These are phyloP conservation scores for Notospermus geniculatus DNA, from an alignment of 1,140 invertebrate genomes.

Conservation along the genomic window DNA sequence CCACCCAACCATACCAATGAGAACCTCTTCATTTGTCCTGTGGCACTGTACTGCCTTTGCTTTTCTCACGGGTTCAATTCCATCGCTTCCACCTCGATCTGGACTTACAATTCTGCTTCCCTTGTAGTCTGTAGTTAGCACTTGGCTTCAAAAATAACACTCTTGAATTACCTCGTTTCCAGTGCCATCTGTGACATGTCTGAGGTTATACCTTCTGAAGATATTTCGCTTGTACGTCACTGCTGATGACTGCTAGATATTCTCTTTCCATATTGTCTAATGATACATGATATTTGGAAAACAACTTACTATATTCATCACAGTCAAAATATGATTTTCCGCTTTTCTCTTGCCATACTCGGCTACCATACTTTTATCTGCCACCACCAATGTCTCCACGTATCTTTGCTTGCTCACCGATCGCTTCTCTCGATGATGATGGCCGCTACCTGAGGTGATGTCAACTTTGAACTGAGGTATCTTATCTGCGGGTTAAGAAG, in stretches of 20 bases:
- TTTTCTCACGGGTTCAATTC: not conserved
- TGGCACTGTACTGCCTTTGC: not conserved
- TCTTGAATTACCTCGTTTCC: not conserved
- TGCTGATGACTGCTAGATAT: no score
- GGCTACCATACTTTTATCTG: conserved; percentile 78
- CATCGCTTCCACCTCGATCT: no score
- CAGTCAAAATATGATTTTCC: conserved; percentile 81
- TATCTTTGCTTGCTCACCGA: conserved; percentile 59
- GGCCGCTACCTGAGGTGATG: not conserved
- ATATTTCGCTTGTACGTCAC: not conserved
- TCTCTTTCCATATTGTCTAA: not conserved
- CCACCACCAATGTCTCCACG: conserved; percentile 84
- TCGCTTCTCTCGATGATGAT: conserved; percentile 25
- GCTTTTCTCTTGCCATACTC: conserved; percentile 60
- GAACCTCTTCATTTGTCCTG: no score
- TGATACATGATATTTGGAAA: not conserved
- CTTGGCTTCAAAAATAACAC: no score
- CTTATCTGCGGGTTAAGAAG: not conserved
- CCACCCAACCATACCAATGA: not conserved
- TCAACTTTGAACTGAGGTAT: conserved; percentile 1
- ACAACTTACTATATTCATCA: conserved; percentile 83
- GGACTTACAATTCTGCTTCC: no score
- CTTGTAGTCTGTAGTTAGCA: no score
- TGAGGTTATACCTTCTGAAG: no score
- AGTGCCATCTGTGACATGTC: no score